phyloP scores from a whole-genome alignment of 2,797 vertebrate species.

The Mionectes olivaceus region DNA sequence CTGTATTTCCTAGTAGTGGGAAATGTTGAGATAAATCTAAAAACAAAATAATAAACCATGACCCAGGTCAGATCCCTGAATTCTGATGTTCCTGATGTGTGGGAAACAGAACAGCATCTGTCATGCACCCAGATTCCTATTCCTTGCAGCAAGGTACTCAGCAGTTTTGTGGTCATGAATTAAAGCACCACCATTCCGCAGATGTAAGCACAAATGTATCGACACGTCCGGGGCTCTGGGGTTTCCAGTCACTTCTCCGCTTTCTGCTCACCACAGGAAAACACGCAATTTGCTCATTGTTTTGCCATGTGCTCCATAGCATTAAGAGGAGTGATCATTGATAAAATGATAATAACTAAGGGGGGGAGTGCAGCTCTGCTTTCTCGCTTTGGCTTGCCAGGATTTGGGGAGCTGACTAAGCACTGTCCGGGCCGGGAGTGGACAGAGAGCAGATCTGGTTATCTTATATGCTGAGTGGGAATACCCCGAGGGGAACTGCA shows the following conservation, averaged over 20 bases:
- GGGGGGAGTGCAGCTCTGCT: background rate
- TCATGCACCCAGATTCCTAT: background rate
- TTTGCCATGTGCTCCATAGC: background rate
- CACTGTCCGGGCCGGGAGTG: slow-evolving; percentile 8
- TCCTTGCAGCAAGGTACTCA: background rate
- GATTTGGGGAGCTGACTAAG: slow-evolving; percentile 30
- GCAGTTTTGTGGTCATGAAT: background rate
- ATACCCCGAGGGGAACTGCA: slow-evolving; percentile 25
- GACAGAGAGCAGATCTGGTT: slow-evolving; percentile 45
- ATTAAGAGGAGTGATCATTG: slow-evolving; percentile 5
- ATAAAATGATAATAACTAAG: slow-evolving; percentile 8
- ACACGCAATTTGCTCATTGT: background rate
- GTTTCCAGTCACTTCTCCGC: background rate
- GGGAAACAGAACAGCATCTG: background rate
- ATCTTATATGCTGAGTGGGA: slow-evolving; percentile 18
- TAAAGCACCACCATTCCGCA: background rate
- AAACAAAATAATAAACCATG: background rate
- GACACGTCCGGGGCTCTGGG: rapidly evolving
- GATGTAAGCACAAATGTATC: background rate
- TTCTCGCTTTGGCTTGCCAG: slow-evolving; percentile 13
- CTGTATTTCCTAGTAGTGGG: background rate
- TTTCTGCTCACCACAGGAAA: background rate
- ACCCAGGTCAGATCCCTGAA: background rate
- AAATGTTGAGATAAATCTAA: background rate
- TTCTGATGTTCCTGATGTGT: background rate